A percentile compares a stretch with the other conserved stretches of the same genome.
These are phyloP conservation scores for Clostera curtula DNA, from an alignment of 2,888 invertebrate genomes.

Conservation along the genomic window DNA sequence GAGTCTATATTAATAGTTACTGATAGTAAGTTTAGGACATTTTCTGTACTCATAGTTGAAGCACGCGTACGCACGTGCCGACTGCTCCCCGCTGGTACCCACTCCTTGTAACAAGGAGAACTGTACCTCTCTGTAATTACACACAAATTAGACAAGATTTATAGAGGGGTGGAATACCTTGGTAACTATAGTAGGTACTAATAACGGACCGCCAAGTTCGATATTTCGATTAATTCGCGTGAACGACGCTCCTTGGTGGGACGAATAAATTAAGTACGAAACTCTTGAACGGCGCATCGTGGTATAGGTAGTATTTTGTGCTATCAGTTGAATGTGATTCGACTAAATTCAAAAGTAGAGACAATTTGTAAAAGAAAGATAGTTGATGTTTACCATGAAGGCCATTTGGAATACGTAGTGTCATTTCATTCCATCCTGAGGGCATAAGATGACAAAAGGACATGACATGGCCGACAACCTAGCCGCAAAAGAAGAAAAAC, in stretches of 20 bases:
- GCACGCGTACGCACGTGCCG: slow-evolving; percentile 72
- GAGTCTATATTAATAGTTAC: slow-evolving; percentile 21
- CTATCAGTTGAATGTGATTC: too few species aligned
- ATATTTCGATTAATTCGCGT: slow-evolving; percentile 66
- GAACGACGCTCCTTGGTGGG: slow-evolving; percentile 38
- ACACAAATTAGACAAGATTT: slow-evolving; percentile 76
- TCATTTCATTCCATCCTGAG: too few species aligned
- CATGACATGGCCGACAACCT: too few species aligned
- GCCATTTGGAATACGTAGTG: too few species aligned
- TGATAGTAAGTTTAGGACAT: slow-evolving; percentile 22
- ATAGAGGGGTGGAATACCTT: slow-evolving; percentile 74
- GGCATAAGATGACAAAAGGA: too few species aligned
- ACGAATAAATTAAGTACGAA: slow-evolving; percentile 39
- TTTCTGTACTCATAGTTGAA: slow-evolving; percentile 17
- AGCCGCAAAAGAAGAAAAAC: too few species aligned
- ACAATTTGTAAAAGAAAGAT: too few species aligned
- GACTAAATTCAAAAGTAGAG: too few species aligned
- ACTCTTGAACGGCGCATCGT: too few species aligned
- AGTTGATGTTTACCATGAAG: too few species aligned
- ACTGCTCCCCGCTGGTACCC: slow-evolving; percentile 66
- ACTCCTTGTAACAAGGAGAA: slow-evolving; percentile 70
- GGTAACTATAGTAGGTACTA: slow-evolving; percentile 71
- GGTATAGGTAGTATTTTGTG: too few species aligned
- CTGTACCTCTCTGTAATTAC: slow-evolving; percentile 72
- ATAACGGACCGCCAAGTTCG: slow-evolving; percentile 67